These are phyloP conservation scores for Diaphora mendica DNA, from an alignment of 2,888 invertebrate species.

Conservation along the genomic window DNA sequence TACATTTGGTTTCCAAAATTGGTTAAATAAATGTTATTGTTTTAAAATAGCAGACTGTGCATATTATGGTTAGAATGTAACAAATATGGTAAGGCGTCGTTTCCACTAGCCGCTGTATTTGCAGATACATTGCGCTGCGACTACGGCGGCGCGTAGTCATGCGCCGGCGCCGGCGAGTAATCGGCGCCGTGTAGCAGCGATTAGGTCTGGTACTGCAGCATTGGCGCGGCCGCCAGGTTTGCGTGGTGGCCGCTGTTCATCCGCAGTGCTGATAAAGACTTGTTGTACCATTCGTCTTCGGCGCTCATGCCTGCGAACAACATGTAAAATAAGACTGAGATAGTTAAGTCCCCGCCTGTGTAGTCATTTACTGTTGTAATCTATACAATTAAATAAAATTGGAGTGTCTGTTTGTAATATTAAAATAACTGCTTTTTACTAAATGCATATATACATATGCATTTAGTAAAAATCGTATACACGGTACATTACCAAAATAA, in stretches of 20 bases:
- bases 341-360: neutral
- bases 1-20: neutral
- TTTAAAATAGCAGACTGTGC: neutral
- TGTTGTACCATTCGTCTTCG: conserved; percentile 99
- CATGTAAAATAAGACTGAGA: conserved; percentile 5
- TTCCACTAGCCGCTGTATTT: conserved; percentile 41
- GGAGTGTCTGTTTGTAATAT: too few species aligned
- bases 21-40: neutral
- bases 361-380: neutral
- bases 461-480: too few species aligned
- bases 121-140: conserved; percentile 39
- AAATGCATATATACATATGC: too few species aligned
- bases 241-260: conserved; percentile 99
- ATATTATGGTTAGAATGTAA: neutral
- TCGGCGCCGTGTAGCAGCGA: conserved; percentile 87
- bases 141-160: conserved; percentile 81
- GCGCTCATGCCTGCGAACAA: conserved; percentile 93
- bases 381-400: too few species aligned
- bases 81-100: conserved; percentile 27
- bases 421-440: too few species aligned
- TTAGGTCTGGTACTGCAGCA: conserved; percentile 99
- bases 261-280: conserved; percentile 97
- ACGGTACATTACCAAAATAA: too few species aligned
- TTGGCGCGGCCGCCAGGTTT: conserved; percentile 97
- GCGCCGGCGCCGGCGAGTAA: conserved; percentile 82